Base-by-base conservation (phyloP, 64 coral and sea anemone genomes). In the Actinia equina region DNA sequence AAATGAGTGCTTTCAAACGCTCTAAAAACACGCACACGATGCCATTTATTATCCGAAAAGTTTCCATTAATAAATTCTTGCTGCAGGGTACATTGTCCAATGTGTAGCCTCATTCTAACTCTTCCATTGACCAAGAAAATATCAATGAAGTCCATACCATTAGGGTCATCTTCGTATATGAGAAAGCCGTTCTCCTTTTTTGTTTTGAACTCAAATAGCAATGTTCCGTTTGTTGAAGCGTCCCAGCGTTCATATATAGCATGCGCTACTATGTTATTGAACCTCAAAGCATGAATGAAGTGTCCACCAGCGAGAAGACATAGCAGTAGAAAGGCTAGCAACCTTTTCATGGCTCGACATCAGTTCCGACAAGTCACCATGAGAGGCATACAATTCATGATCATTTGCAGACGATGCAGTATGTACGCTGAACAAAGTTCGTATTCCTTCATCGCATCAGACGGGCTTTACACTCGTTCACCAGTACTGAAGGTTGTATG, bases 201-300 rank as follows among this genome's bases (percentile, higher is more conserved):
- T 25, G 94, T 93, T 81, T 88, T 96, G 53, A 96, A 96, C 26
- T 96, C 20, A 70, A 96, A 86, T 17, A 85, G 43, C 22, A 96
- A 37, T 26, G 88, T 92, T 23, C 91, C 94, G 44, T 82, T 69
- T 13, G 85, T 92, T 57, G 74, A 85, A 16, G 91, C 88, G 44
- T 90, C 84, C 94, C 94, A 96, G 43, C 65, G 11, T n/a, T 87
- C 92, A 59, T 84, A 96, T 26, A 88, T 79, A 84, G 94, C 94
- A 82, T 85, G 41, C 16, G 83, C 55, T 20, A 85, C 9, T 25
- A 54, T 15, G 2, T 44, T 59, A 85, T 85, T 85, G 59, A 85
- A 85, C 25, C 83, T 57, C 55, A 85, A 85, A 59, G 83, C 49
- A 85, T 61, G 51, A 85, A 30, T 61, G 7, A 43, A 85, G 19